These are phyloP conservation scores for Oscheius sp. DNA, from an alignment of 2,888 invertebrate species.

Conservation along the genomic window DNA sequence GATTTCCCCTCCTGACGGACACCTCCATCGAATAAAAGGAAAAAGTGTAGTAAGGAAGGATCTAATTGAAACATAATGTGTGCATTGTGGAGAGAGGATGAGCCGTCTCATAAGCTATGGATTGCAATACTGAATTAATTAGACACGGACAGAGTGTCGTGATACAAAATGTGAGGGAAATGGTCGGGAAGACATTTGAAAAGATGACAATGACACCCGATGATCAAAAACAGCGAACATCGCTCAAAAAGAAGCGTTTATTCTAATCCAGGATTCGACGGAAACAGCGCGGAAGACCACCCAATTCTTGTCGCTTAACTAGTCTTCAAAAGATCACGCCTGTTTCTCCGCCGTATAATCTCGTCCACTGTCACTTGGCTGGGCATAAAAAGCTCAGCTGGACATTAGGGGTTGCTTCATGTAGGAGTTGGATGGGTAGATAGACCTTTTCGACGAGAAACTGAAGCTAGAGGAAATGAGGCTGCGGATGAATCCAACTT, in stretches of 20 bases:
- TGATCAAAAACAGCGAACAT: no score
- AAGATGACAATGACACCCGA: no score
- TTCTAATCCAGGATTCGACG: no score
- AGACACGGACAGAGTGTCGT: slow-evolving; percentile 1
- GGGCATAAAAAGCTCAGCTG: no score
- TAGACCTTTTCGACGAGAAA: background rate
- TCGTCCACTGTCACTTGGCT: no score
- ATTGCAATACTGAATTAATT: slow-evolving; percentile 26
- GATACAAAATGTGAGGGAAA: background rate
- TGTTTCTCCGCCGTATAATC: no score
- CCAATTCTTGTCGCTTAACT: no score
- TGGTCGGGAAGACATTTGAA: no score
- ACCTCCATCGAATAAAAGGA: slow-evolving; percentile 1
- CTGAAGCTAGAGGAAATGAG: background rate
- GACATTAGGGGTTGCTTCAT: background rate
- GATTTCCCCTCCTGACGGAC: slow-evolving; percentile 1
- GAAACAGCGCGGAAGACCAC: no score
- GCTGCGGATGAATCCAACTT: no score
- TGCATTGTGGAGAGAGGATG: background rate
- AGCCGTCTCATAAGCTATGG: slow-evolving; percentile 19
- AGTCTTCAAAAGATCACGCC: no score
- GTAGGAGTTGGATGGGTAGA: background rate
- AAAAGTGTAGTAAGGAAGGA: background rate
- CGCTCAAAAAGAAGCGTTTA: no score
- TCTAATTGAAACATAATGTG: slow-evolving; percentile 18